These are phyloP conservation scores for Fragum whitleyi DNA, from an alignment of 2,888 invertebrate genomes.

Conservation along the genomic window DNA sequence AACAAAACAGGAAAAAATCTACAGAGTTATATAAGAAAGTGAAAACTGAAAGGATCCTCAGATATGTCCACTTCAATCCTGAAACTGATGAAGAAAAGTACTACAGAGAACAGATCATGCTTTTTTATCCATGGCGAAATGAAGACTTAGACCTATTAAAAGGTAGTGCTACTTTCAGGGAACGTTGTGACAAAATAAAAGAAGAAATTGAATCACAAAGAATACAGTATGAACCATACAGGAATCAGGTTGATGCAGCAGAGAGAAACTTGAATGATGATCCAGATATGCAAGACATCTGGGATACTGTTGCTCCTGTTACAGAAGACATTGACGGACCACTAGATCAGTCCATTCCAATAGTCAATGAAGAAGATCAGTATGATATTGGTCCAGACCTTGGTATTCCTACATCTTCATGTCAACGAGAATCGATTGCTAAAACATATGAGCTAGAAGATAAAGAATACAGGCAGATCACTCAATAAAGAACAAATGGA, in stretches of 20 bases:
- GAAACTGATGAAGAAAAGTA: slow-evolving; percentile 67
- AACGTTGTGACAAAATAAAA: slow-evolving; percentile 9
- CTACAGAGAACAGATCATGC: slow-evolving; percentile 75
- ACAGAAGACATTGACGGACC: slow-evolving; percentile 45
- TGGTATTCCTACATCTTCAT: slow-evolving; percentile 16
- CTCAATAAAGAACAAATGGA: slow-evolving; percentile 57
- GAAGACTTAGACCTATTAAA: slow-evolving; percentile 43
- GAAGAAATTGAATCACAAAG: slow-evolving; percentile 3
- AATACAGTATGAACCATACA: slow-evolving; percentile 28
- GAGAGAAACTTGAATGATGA: slow-evolving; percentile 24
- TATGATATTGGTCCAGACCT: slow-evolving; percentile 46
- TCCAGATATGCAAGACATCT: slow-evolving; percentile 35
- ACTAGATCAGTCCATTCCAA: slow-evolving; percentile 31
- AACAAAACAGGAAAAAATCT: neutral
- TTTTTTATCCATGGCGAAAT: slow-evolving; percentile 75
- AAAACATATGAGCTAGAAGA: slow-evolving; percentile 36
- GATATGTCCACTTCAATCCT: slow-evolving; percentile 64
- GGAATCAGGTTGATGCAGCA: slow-evolving; percentile 41
- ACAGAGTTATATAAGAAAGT: neutral
- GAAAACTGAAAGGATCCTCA: neutral
- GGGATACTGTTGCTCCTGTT: slow-evolving; percentile 46
- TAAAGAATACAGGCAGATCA: slow-evolving; percentile 73
- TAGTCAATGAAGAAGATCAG: slow-evolving; percentile 21
- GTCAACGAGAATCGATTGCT: neutral
- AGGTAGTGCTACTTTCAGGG: slow-evolving; percentile 21